These are phyloP conservation scores for Aphis gossypii DNA, from an alignment of 1,140 invertebrate species.

Conservation along the genomic window DNA sequence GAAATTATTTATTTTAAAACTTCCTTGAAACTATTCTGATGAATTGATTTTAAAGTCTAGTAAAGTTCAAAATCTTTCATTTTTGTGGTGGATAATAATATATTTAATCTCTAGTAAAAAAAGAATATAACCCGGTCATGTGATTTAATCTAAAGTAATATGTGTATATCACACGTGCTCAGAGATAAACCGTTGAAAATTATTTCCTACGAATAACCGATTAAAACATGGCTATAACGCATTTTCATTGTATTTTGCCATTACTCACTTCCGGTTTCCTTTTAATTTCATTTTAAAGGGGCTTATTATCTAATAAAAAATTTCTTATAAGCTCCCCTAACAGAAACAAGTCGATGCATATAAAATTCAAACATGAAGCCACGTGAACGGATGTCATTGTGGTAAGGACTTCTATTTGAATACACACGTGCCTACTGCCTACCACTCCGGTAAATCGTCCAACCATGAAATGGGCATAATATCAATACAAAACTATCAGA, in stretches of 20 bases:
- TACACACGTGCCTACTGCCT: neutral
- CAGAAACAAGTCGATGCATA: neutral
- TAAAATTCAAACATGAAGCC: slow-evolving; percentile 28
- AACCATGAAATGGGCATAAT: slow-evolving; percentile 10
- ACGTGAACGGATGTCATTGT: slow-evolving; percentile 54
- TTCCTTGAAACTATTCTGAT: neutral
- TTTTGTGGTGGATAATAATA: neutral
- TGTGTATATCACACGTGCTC: neutral
- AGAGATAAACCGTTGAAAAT: neutral
- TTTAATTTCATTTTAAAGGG: slow-evolving; percentile 27
- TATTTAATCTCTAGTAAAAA: neutral
- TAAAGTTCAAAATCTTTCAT: neutral
- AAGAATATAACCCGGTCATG: neutral
- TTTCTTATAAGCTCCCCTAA: neutral
- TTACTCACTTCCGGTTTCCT: neutral
- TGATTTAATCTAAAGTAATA: neutral
- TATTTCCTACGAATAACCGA: neutral
- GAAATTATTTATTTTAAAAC: slow-evolving; percentile 22
- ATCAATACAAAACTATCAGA: neutral
- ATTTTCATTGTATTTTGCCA: neutral
- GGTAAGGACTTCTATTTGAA: neutral
- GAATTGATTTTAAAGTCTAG: neutral
- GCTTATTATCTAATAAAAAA: neutral
- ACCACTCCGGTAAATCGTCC: neutral
- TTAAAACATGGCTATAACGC: neutral